phyloP scores from a whole-genome alignment of 2,888 invertebrate genomes.

The Galerucella pusilla region DNA sequence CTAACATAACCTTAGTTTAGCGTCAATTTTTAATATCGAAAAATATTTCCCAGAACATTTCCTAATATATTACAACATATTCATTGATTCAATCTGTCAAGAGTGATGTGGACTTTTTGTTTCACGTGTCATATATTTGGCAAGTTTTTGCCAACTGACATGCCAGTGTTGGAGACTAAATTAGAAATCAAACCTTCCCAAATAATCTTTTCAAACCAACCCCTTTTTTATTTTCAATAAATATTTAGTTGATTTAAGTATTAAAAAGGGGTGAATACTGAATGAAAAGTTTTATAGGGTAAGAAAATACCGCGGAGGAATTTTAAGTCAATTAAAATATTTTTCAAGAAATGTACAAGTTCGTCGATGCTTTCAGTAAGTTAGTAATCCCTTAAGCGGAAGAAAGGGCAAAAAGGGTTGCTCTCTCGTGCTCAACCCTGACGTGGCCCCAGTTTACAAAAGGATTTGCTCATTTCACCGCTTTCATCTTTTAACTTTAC shows the following conservation, averaged over 20 bases:
- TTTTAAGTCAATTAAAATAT: slow-evolving; percentile 40
- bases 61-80: no score
- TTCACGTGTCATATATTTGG: no score
- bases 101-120: no score
- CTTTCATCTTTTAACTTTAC: slow-evolving; percentile 26
- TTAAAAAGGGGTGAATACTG: slow-evolving; percentile 8
- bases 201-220: neutral
- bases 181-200: neutral
- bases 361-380: slow-evolving; percentile 53
- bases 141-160: no score
- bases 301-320: neutral
- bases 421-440: slow-evolving; percentile 21
- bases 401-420: slow-evolving; percentile 58
- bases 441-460: slow-evolving; percentile 55
- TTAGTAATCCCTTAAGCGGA: slow-evolving; percentile 56
- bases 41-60: no score
- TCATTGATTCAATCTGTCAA: no score
- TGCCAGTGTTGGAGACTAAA: neutral
- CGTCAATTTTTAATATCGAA: no score
- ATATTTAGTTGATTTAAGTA: slow-evolving; percentile 1
- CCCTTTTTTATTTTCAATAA: slow-evolving; percentile 11
- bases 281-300: neutral
- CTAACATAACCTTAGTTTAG: no score
- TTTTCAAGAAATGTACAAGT: slow-evolving; percentile 33
- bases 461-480: slow-evolving; percentile 54